Evolutionary conservation across 2,888 invertebrate species (phyloP), one percentile per base, ranked within the genome.

Genomic region (Zaprionus obscuricornis): DNA sequence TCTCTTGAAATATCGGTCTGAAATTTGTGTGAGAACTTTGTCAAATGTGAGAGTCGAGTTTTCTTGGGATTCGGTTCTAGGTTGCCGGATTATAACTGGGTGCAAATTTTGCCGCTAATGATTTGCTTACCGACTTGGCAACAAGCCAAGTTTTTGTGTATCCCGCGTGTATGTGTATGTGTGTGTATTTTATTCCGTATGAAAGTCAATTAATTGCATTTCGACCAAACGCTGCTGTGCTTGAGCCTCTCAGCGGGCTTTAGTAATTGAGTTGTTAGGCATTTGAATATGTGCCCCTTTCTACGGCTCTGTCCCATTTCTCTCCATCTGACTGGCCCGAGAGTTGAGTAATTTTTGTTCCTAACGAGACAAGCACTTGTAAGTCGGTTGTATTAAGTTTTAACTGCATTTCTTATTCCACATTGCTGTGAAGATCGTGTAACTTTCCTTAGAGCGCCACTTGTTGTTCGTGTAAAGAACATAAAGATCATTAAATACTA

Each of bases 1-100:
- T 72, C 58, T 47, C 24, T 36, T 22, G 1, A 24, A 51, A 54
- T 62, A 56, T 54, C 33, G 36, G 42, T 50, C 39, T 52, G 45
- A 72, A 85, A 79, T 84, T 79, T 81, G 78, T 78, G 85, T 84
- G 79, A 86, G 79, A 79, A 79, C 60, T 66, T 65, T 56, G 55
- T 39, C 57, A 66, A 59, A 66, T 60, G 62, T 39, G 55, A 70
- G 56, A 37, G 20, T 10, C 4, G 13, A 5, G 6, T 8, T 3
- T 18, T 43, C 14, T n/a, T 20, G 16, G 29, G 8, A 18, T 45
- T 37, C 16, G 31, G 37, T 36, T 51, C 47, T 37, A 37, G 8
- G 27, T 18, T 18, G 33, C 18, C 31, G 82, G 84, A 83, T 85
- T 78, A 69, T 52, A 78, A 75, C 79, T 64, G 74, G 72, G 72